Evolutionary conservation across 2,113 vertebrate species (phyloP).

Genomic region (Felis catus): DNA sequence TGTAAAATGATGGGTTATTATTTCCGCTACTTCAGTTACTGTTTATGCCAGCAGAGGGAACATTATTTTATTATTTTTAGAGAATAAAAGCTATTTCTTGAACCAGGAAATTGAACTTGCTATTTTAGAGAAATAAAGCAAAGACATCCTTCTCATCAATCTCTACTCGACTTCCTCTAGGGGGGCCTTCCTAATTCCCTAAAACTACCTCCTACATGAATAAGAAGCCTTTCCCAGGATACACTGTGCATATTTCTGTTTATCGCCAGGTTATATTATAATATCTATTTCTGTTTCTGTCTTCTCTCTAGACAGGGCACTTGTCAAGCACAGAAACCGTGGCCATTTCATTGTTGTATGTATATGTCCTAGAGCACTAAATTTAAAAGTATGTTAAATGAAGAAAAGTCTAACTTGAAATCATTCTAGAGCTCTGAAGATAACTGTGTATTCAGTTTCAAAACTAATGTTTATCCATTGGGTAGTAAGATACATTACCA

Average conservation of each 20-base stretch:
- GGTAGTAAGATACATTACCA: constrained; percentile 44
- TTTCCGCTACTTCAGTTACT: constrained; percentile 66
- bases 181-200: background rate
- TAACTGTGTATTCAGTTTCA: constrained; percentile 45
- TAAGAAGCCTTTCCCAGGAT: background rate
- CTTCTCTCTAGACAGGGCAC: background rate
- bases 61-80: constrained; percentile 80
- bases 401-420: constrained; percentile 36
- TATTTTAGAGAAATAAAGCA: constrained; percentile 72
- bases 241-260: constrained; percentile 10
- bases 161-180: constrained; percentile 41
- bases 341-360: background rate
- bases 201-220: background rate
- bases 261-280: background rate
- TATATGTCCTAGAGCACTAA: background rate
- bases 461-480: constrained; percentile 35
- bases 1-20: constrained; percentile 77
- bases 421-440: constrained; percentile 26
- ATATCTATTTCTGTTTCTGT: background rate
- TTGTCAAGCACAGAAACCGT: background rate
- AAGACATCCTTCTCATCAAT: constrained; percentile 56
- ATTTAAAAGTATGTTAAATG: constrained; percentile 13
- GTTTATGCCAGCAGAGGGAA: constrained; percentile 70
- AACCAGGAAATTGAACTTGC: constrained; percentile 75
- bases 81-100: constrained; percentile 74